phyloP scores from a whole-genome alignment of 2,797 vertebrate species.

The Dermochelys coriacea region DNA sequence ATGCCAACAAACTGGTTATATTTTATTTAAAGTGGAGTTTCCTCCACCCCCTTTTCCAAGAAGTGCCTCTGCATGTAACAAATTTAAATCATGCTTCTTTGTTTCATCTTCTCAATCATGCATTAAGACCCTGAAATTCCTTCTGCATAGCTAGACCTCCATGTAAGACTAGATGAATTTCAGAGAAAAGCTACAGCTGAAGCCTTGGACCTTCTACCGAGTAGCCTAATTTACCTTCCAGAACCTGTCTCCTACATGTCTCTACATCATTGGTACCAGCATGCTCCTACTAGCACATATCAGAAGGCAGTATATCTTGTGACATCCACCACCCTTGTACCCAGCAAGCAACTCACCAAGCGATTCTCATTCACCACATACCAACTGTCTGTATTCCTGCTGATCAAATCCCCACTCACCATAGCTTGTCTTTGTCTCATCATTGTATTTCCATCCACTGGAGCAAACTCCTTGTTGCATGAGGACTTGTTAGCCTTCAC shows the following conservation, averaged over 20 bases:
- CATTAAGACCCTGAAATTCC: neutral
- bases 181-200: neutral
- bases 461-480: neutral
- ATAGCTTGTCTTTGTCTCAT: neutral
- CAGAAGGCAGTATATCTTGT: neutral
- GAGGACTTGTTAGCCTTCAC: neutral
- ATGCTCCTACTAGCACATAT: neutral
- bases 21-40: neutral
- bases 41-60: neutral
- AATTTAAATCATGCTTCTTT: neutral
- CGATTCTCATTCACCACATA: too few relatives aligned
- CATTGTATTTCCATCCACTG: neutral
- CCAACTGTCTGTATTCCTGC: neutral
- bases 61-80: neutral
- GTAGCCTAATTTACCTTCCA: neutral
- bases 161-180: neutral
- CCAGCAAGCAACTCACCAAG: neutral
- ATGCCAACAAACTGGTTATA: neutral
- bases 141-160: neutral
- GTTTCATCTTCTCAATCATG: neutral
- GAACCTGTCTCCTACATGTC: neutral
- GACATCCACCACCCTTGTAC: neutral
- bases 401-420: neutral
- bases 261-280: neutral
- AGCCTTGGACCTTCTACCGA: neutral